phyloP scores from a whole-genome alignment of 2,888 invertebrate species.

The Cepaea hortensis region DNA sequence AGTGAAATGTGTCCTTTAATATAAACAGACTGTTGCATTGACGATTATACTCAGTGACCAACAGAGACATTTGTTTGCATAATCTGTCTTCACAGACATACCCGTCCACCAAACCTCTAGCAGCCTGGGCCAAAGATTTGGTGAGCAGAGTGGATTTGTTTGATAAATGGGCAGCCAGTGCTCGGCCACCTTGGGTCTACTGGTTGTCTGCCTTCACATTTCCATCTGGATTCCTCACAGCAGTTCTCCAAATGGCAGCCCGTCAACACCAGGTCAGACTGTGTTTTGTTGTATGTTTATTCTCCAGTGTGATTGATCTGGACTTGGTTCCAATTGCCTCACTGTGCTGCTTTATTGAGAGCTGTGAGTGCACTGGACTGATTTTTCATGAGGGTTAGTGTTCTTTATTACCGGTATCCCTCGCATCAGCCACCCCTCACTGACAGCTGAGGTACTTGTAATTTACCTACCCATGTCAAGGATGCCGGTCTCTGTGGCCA shows the following conservation, averaged over 20 bases:
- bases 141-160: conserved; percentile 86
- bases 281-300: not conserved
- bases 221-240: conserved; percentile 92
- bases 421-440: no score
- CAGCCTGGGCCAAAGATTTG: conserved; percentile 91
- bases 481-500: no score
- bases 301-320: no score
- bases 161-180: conserved; percentile 85
- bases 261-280: conserved; percentile 73
- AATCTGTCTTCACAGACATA: conserved; percentile 79
- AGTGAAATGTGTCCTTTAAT: no score
- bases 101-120: conserved; percentile 88
- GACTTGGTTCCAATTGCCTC: no score
- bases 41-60: not conserved
- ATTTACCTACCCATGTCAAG: no score
- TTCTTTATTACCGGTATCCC: no score
- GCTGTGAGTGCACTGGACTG: no score
- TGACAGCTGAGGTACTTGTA: no score
- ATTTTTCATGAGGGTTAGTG: no score
- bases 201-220: conserved; percentile 92
- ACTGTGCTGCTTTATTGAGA: no score
- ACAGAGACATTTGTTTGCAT: not conserved
- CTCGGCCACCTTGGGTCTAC: conserved; percentile 86
- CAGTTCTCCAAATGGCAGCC: conserved; percentile 86
- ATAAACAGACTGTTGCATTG: not conserved